These are phyloP conservation scores for Pyrgilauda ruficollis DNA, from an alignment of 2,113 vertebrate species.

Conservation along the genomic window DNA sequence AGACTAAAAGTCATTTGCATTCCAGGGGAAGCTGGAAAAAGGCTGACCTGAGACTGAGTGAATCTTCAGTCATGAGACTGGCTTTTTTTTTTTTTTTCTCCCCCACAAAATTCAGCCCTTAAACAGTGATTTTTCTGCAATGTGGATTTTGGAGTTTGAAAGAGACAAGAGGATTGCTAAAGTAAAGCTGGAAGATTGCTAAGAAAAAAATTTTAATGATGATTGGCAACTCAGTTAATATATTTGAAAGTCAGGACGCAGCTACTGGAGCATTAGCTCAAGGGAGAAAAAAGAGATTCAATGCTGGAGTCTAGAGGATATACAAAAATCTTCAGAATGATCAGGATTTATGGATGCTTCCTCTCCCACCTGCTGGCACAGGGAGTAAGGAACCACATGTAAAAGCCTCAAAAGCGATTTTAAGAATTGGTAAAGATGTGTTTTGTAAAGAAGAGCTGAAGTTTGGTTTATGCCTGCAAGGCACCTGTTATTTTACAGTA, in stretches of 20 bases:
- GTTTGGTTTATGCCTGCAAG: slow-evolving; percentile 9
- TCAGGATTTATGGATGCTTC: slow-evolving; percentile 23
- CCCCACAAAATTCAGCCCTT: neutral
- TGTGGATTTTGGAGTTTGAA: neutral
- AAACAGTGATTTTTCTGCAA: neutral
- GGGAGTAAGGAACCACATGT: neutral
- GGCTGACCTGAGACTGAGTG: neutral
- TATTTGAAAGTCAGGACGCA: slow-evolving; percentile 37
- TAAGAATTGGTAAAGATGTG: slow-evolving; percentile 38
- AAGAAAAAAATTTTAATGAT: slow-evolving; percentile 28
- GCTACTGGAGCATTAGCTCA: slow-evolving; percentile 18
- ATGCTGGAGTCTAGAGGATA: neutral
- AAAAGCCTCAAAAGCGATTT: slow-evolving; percentile 43
- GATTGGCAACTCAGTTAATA: slow-evolving; percentile 48
- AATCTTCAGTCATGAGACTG: neutral
- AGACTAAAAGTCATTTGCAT: neutral
- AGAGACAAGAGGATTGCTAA: slow-evolving; percentile 1
- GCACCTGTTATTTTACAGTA: slow-evolving; percentile 25
- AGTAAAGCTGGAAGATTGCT: slow-evolving; percentile 30
- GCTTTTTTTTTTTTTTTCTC: rapidly evolving
- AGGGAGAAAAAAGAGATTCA: neutral
- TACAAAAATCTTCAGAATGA: slow-evolving; percentile 34
- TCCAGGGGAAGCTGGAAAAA: neutral
- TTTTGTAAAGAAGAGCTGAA: slow-evolving; percentile 5
- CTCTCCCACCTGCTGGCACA: slow-evolving; percentile 18